Evolutionary conservation across 2,888 invertebrate genomes (phyloP), one percentile per base, ranked within the genome.

Genomic region (Leucania comma): DNA sequence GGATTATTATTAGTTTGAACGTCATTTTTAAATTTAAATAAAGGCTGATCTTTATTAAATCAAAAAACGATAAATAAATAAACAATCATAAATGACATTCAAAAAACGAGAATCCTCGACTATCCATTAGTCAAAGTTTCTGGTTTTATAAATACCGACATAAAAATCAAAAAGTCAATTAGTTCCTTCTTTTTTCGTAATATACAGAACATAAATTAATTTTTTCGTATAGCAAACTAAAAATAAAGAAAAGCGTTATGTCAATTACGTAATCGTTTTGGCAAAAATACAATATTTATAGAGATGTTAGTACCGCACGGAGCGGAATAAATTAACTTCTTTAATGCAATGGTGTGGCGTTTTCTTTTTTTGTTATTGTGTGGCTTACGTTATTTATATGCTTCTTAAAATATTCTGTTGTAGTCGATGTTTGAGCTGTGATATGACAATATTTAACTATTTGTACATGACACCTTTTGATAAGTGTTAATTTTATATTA

Each of bases 391-490:
- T 68, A 48, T 72, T 58, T 59, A 35, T 72, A 24, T 8, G 53
- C 10, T 26, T 48, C 9, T 58, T 29, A 48, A 75, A 68, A 68
- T 59, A 68, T 17, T 54, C 17, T 35, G 22, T 32, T 76, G 29
- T 22, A 38, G 22, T 72, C 1, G 3, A 48, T 68, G 24, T 48
- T 76, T 24, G 57, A 72, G 24, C 24, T 74, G 51, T 22, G 26
- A 17, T 46, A 53, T 22, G 51, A 46, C 42, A 75, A 68, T 75
- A 75, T 72, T 75, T 68, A 26, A 46, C n/a, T 12, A 12, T 75
- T 75, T 66, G 8, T 57, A 51, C 12, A 22, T 42, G 26, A 2
- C 10, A 1, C 22, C 32, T 5, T 75, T 35, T 22, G 48, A 32
- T 26, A 72, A 8, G 50, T 72, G 29, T 24, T 56, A 56, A 38